phyloP scores from a whole-genome alignment of 2,113 vertebrate species.

The Eurypyga helias region DNA sequence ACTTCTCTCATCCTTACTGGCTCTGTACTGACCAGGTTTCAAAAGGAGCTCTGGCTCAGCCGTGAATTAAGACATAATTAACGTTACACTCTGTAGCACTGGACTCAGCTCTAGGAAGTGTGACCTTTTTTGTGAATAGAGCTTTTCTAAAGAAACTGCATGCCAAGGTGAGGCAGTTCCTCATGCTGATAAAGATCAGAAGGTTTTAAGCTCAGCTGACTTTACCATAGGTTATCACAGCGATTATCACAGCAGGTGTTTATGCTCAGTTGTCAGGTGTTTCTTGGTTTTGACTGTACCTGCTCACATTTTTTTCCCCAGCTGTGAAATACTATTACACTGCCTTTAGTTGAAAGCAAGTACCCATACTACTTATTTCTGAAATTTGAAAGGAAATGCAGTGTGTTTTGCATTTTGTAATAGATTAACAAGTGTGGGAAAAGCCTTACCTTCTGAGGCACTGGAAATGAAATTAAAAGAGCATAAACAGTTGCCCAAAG shows the following conservation, averaged over 20 bases:
- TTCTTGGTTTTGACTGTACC: neutral
- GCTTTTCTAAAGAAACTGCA: neutral
- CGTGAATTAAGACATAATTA: neutral
- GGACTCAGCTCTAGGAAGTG: neutral
- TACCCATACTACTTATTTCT: neutral
- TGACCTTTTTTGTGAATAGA: fast-evolving
- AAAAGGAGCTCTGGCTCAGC: neutral
- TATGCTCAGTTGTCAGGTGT: neutral
- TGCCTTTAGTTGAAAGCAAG: neutral
- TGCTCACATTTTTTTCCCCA: neutral
- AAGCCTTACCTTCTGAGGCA: neutral
- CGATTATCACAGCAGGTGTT: neutral
- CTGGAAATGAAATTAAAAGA: neutral
- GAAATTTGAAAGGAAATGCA: neutral
- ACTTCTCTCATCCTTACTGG: neutral
- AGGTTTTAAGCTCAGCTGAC: neutral
- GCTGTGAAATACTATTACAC: neutral
- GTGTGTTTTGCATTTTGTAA: neutral
- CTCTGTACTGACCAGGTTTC: neutral
- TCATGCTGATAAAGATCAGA: neutral
- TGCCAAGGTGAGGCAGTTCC: neutral
- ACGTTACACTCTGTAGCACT: neutral
- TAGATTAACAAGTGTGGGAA: neutral
- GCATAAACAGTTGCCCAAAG: neutral
- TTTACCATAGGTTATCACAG: neutral